Conservation (phyloP, 2,113 vertebrate species). For the Cichladusa arquata region DNA sequence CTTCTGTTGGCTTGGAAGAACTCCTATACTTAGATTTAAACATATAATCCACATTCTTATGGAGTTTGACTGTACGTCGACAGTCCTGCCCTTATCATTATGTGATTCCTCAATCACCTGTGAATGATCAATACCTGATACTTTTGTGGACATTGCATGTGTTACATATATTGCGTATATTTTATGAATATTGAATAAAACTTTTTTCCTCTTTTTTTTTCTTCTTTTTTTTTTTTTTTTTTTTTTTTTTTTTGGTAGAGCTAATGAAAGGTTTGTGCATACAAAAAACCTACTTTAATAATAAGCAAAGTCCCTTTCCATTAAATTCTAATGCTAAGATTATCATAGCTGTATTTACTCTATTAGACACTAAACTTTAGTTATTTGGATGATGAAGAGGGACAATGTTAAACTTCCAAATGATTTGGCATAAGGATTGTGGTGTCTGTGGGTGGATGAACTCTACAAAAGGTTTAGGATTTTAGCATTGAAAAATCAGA, state of each 20-base stretch:
- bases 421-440: background rate
- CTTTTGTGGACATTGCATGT: background rate
- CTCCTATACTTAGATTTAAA: background rate
- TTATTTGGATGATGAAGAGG: background rate
- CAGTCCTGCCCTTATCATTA: background rate
- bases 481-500: background rate
- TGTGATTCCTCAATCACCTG: background rate
- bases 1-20: background rate
- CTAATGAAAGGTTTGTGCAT: background rate
- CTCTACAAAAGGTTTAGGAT: background rate
- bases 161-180: background rate
- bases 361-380: background rate
- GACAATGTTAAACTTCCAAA: background rate
- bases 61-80: background rate
- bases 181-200: background rate
- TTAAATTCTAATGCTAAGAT: background rate
- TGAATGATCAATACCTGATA: background rate
- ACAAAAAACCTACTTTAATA: background rate
- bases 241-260: background rate
- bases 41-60: background rate
- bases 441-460: background rate
- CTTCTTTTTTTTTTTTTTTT: background rate
- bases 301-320: background rate
- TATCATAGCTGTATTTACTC: background rate
- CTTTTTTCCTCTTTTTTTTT: background rate